Evolutionary conservation across 2,888 invertebrate species (phyloP).

Genomic region (Poecilobothrus nobilitatus): DNA sequence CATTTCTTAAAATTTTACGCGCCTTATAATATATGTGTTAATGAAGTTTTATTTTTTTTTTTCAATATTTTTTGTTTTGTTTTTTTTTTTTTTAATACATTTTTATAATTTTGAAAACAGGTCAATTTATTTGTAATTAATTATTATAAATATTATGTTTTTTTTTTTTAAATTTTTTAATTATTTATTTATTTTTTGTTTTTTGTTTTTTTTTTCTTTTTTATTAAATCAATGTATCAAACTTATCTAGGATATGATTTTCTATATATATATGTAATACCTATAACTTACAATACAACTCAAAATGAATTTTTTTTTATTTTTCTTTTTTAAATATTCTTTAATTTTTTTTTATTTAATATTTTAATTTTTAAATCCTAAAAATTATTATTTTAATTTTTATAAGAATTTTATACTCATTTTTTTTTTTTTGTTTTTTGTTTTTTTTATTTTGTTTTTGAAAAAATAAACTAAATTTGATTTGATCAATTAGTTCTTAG

Average conservation of each 20-base stretch:
- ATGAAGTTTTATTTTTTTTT: background rate
- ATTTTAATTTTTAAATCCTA: background rate
- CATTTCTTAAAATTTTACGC: background rate
- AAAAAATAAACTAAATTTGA: slow-evolving; percentile 6
- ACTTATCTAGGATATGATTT: slow-evolving; percentile 13
- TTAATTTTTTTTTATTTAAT: background rate
- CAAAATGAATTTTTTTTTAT: background rate
- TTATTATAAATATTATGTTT: background rate
- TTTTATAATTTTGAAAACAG: background rate
- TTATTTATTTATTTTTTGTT: too few relatives aligned
- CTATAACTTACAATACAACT: background rate
- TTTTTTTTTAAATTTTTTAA: slow-evolving; percentile 4
- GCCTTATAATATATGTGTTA: background rate
- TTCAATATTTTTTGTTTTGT: background rate
- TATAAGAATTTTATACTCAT: too few relatives aligned
- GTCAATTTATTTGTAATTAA: background rate
- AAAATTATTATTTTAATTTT: too few relatives aligned
- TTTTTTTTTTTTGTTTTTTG: too few relatives aligned
- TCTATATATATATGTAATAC: background rate
- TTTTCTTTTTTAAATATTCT: too few relatives aligned
- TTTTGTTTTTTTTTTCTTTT: too few relatives aligned
- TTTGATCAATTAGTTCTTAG: background rate
- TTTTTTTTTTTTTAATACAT: background rate
- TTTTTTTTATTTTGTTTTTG: background rate
- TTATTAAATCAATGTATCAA: slow-evolving; percentile 7